Base-by-base conservation (phyloP, 2,113 vertebrate genomes). In the Haemorhous mexicanus region DNA sequence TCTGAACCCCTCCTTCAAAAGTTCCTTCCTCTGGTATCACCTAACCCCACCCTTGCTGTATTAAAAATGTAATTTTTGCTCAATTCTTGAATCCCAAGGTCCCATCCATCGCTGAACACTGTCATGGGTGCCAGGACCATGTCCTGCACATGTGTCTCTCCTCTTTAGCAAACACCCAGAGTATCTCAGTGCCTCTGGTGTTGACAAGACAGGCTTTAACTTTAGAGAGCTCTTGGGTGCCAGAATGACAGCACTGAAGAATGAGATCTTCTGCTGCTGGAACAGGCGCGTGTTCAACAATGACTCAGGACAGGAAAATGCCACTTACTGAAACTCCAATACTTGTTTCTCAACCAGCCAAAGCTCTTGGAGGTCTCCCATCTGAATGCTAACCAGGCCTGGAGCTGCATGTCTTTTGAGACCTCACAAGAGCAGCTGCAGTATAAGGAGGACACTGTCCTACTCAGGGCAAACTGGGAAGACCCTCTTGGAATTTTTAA, bases 291-390 rank as follows among this genome's bases (percentile, higher is more conserved):
- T 41, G 43, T 93, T 95, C 87, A 89, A 73, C 70, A 63, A 77
- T 89, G 89, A 91, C 90, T 93, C 87, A 83, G 49, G 75, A 85
- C 85, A 86, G 63, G 91, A 93, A 92, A 96, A 95, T 58, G 70
- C 56, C 90, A 84, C 75, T 94, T 92, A 56, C 62, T 73, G n/a
- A 94, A 83, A 43, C 24, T 87, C 84, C 79, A 88, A 6, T 33
- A 35, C 68, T 83, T 67, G 24, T 92, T 95, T 96, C 85, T 90
- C 93, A 88, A 83, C 68, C 81, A 70, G 58, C n/a, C 50, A 50
- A 76, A 85, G 63, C 55, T 91, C 82, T 84, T 72, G 72, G 70
- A 95, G 82, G 82, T 94, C 92, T 90, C 82, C 44, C 72, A 52
- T 90, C 55, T 26, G 46, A 84, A 86, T 15, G 30, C 33, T 69